These are phyloP conservation scores for Dione vanillae DNA, from an alignment of 2,888 invertebrate species.

Conservation along the genomic window DNA sequence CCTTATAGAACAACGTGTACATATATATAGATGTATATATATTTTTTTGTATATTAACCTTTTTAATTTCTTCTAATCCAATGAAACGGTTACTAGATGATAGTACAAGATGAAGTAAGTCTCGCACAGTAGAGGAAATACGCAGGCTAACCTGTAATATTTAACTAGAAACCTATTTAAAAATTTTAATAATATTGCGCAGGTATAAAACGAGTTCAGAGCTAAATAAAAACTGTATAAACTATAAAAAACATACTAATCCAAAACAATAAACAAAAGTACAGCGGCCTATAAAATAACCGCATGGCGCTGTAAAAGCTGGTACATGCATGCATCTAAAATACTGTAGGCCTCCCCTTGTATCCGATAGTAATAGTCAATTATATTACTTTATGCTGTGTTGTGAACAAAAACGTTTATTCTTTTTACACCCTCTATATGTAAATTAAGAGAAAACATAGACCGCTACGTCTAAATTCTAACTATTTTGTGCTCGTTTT, in stretches of 20 bases:
- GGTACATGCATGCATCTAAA: slow-evolving; percentile 32
- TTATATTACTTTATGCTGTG: slow-evolving; percentile 37
- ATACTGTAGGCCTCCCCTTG: slow-evolving; percentile 27
- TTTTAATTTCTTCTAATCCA: too few species aligned
- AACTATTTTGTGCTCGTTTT: background rate
- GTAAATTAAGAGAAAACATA: slow-evolving; percentile 31
- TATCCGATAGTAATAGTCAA: slow-evolving; percentile 35
- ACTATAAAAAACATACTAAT: slow-evolving; percentile 12
- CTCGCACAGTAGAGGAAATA: too few species aligned
- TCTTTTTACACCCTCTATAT: slow-evolving; percentile 32
- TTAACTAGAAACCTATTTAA: too few species aligned
- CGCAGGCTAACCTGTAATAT: too few species aligned
- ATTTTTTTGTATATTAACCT: too few species aligned
- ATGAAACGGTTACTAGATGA: too few species aligned
- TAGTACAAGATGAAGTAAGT: too few species aligned
- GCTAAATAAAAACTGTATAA: background rate
- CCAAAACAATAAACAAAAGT: slow-evolving; percentile 21
- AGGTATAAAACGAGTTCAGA: background rate
- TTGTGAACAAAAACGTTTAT: slow-evolving; percentile 29
- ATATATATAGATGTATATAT: too few species aligned
- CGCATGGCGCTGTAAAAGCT: slow-evolving; percentile 31
- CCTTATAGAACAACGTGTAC: too few species aligned
- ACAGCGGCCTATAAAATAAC: slow-evolving; percentile 31
- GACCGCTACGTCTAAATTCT: slow-evolving; percentile 10
- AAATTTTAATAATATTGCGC: background rate